phyloP scores from a whole-genome alignment of 2,888 invertebrate genomes.

The Latrodectus elegans region DNA sequence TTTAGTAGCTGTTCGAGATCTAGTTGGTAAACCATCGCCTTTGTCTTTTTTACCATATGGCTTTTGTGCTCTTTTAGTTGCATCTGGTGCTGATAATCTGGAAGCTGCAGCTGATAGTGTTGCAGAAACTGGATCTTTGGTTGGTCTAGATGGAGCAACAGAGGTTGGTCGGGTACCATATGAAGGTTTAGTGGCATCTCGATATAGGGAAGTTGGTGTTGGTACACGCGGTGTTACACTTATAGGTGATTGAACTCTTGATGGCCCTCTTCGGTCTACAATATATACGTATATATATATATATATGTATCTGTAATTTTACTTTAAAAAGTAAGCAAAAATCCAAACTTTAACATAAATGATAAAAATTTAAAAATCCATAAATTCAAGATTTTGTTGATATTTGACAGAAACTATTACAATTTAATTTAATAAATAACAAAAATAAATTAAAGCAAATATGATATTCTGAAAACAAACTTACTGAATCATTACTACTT shows the following conservation, averaged over 20 bases:
- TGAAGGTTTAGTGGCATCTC: slow-evolving; percentile 24
- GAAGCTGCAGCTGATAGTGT: slow-evolving; percentile 65
- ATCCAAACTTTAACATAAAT: too few relatives aligned
- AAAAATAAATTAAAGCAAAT: too few relatives aligned
- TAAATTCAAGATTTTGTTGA: too few relatives aligned
- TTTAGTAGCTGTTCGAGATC: slow-evolving; percentile 88
- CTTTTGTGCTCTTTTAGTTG: slow-evolving; percentile 54
- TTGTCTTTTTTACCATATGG: slow-evolving; percentile 69
- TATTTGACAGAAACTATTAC: too few relatives aligned
- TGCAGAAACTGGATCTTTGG: slow-evolving; percentile 38
- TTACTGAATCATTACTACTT: too few relatives aligned
- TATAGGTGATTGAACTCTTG: slow-evolving; percentile 44
- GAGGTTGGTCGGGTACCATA: background rate
- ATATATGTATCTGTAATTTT: background rate
- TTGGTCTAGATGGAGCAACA: slow-evolving; percentile 8
- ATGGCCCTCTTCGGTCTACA: slow-evolving; percentile 53
- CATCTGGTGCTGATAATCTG: slow-evolving; percentile 74
- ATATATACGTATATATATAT: too few relatives aligned
- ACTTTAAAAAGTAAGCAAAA: background rate
- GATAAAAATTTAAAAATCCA: too few relatives aligned
- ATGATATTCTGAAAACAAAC: too few relatives aligned
- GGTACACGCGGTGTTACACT: slow-evolving; percentile 39
- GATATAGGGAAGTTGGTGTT: slow-evolving; percentile 46
- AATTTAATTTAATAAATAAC: too few relatives aligned
- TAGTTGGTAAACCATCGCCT: slow-evolving; percentile 37